phyloP scores from a whole-genome alignment of 2,797 vertebrate species.

The Stomatorhinus walkeri region DNA sequence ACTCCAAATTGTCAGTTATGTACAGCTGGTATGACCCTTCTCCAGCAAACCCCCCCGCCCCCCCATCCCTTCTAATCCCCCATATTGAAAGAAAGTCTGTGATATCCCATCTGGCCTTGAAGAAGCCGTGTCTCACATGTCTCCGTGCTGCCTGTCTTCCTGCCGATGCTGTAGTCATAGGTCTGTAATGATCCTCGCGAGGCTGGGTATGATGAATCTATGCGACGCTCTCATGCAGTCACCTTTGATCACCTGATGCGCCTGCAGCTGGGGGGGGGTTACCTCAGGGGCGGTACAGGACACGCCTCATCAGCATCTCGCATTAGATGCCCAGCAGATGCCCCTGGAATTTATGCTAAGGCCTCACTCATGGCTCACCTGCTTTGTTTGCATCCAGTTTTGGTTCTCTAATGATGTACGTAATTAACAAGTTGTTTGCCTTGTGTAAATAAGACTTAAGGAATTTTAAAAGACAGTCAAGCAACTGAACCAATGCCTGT shows the following conservation, averaged over 20 bases:
- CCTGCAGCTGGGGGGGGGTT: constrained; percentile 4
- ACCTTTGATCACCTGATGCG: constrained; percentile 1
- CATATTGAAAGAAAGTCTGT: constrained; percentile 8
- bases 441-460: background rate
- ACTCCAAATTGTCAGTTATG: background rate
- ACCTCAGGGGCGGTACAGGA: constrained; percentile 9
- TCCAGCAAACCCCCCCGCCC: background rate
- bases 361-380: background rate
- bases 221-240: constrained; percentile 1
- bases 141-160: background rate
- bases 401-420: constrained; percentile 4
- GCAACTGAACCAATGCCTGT: background rate
- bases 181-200: background rate
- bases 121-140: background rate
- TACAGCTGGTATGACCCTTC: constrained; percentile 1
- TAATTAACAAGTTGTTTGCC: constrained; percentile 8
- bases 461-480: background rate
- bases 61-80: background rate
- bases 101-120: constrained; percentile 3
- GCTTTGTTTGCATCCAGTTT: background rate
- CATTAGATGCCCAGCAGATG: background rate
- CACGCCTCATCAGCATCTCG: constrained; percentile 14
- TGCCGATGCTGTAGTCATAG: background rate
- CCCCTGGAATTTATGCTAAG: background rate
- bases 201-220: constrained; percentile 1